Evolutionary conservation across 2,888 invertebrate genomes (phyloP).

Genomic region (Scotopteryx bipunctaria): DNA sequence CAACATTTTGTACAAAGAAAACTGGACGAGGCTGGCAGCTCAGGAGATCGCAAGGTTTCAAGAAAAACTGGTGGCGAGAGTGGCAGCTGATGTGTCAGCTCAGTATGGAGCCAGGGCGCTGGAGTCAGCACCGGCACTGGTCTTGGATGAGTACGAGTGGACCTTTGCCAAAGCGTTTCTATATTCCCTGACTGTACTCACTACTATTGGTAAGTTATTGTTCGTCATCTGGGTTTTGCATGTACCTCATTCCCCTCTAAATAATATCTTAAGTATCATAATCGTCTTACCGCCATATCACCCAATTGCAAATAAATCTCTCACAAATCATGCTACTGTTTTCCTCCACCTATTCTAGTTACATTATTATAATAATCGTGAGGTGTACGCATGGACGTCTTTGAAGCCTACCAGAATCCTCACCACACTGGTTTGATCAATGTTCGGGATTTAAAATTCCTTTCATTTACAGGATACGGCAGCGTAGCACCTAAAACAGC

Average conservation of each 20-base stretch:
- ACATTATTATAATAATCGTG: no score
- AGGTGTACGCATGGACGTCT: no score
- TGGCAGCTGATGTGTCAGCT: conserved; percentile 89
- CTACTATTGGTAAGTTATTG: conserved; percentile 89
- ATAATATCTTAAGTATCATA: no score
- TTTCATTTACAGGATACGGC: conserved; percentile 90
- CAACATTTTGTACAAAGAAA: conserved; percentile 94
- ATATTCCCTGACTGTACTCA: conserved; percentile 96
- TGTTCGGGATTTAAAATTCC: neutral
- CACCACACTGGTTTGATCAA: neutral
- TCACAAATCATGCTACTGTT: no score
- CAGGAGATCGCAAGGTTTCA: conserved; percentile 89
- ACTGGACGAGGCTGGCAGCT: conserved; percentile 93
- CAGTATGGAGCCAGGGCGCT: conserved; percentile 74
- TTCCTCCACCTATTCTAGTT: neutral
- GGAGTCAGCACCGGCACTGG: conserved; percentile 70
- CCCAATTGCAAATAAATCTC: no score
- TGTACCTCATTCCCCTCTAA: no score
- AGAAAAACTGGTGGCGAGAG: conserved; percentile 89
- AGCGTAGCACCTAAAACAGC: conserved; percentile 95
- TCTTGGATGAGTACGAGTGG: conserved; percentile 89
- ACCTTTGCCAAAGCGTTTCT: conserved; percentile 95
- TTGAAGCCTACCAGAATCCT: no score
- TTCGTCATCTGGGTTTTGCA: neutral
- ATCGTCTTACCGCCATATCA: no score